Base-by-base conservation (phyloP, 2,888 invertebrate species). In the Lapara coniferarum region DNA sequence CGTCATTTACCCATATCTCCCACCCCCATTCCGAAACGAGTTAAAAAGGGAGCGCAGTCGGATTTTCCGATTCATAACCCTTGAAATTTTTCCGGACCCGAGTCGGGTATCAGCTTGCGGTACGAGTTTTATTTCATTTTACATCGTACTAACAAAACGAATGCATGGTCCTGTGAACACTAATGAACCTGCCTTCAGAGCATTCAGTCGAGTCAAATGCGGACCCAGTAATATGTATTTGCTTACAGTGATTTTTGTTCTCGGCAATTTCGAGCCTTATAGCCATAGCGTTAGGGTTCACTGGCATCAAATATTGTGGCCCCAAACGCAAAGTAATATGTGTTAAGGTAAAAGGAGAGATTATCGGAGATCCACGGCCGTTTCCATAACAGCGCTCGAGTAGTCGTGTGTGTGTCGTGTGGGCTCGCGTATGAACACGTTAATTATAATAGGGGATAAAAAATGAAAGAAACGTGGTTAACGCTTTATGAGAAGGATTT, bases 141-240 rank as follows among this genome's bases (percentile, higher is more conserved):
- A 75, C 76, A 75, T 80, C 75, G 73, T 77, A 77, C 73, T 79
- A 80, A 79, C 81, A 78, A 82, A 84, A 84, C 81, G 81, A 80
- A 82, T 81, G 81, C 81, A 84, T 81, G 82, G 81, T 82, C 81
- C 80, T 78, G 77, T 77, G 83, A 85, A 78, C 85, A 82, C 84
- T 89, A 89, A 89, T 88, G 88, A 88, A 88, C 84, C 84, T 81
- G 82, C 83, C 83, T 85, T 84, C 81, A 82, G 77, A 84, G 80
- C 80, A 79, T 82, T 82, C 80, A 77, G 72, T 76, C 75, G 78
- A 72, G 76, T 81, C 71, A 80, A 82, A 83, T 80, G 75, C 74
- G 77, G 78, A 73, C 70, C 71, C 74, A 77, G 75, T 73, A 72
- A 73, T 67, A 73, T 78, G 78, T 73, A 75, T 81, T 81, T 81